Base-by-base conservation (phyloP, 2,888 invertebrate species). In the Drosophila niveifrons region DNA sequence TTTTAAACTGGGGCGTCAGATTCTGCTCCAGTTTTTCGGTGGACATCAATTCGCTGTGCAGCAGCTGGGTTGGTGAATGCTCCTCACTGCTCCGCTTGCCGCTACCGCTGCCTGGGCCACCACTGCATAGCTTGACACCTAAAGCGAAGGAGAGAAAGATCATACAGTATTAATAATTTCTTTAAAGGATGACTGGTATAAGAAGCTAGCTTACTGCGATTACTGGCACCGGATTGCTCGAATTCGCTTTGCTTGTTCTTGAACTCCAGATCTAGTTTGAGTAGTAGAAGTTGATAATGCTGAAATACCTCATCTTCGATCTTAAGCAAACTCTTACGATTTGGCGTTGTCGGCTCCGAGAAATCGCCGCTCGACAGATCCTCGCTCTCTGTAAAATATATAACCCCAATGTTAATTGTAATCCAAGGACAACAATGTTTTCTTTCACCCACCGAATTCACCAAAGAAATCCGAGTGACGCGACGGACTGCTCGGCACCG, bases 1-100 rank as follows among this genome's bases (percentile, higher is more conserved):
- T 96, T 53, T 95, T 94, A 90, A 97, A 97, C 84, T 96, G 96
- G 0, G 96, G 95, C 1, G 96, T 95, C 6, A 97, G 91, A 88
- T 96, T 95, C 62, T 96, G 96, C 80, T 96, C 96, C 11, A 92
- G 74, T 28, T 90, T 72, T 43, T 91, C 91, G 2, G 91, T 86
- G 50, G 91, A 91, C 70, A 87, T 58, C 7, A 91, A 78, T 48
- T 91, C 90, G n/a, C 70, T 71, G 41, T 86, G 91, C 3, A 80
- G 56, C 15, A 82, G 67, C 18, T 90, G 89, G 6, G 88, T 88
- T 13, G 90, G 89, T 6, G 90, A 85, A 39, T 91, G 90, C 56
- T 91, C 92, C 59, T 88, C 90, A 17, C 88, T 84, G 70, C 83
- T 84, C 11, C 78, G 82, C 15, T 87, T 86, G 4, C 88, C 81